A percentile compares a stretch with the other conserved stretches of the same genome.
Evolutionary conservation across 2,113 vertebrate genomes (phyloP).

Genomic region (Parotia lawesii): DNA sequence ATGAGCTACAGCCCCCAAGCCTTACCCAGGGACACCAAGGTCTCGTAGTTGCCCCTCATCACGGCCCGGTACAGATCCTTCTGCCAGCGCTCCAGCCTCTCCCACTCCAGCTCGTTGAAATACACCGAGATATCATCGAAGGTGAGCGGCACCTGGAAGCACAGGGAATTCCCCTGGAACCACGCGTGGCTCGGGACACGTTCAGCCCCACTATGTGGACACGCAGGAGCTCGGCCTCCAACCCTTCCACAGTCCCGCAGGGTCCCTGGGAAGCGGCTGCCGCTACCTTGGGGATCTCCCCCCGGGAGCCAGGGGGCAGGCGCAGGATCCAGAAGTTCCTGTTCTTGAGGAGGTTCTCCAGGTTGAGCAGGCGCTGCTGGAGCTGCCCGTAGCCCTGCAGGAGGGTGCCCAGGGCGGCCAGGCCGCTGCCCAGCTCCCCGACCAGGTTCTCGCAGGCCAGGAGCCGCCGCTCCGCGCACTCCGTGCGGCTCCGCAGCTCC

Average conservation of each 20-base stretch:
- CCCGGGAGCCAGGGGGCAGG: conserved; percentile 31
- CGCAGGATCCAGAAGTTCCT: conserved; percentile 76
- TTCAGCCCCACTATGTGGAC: fast-evolving
- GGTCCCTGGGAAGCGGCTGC: background rate
- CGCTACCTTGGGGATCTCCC: conserved; percentile 69
- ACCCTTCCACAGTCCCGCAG: background rate
- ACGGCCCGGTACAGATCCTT: conserved; percentile 75
- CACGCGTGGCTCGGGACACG: fast-evolving
- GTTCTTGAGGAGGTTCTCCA: conserved; percentile 77
- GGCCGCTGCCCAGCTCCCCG: conserved; percentile 64
- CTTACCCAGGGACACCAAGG: conserved; percentile 72
- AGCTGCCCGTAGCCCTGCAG: conserved; percentile 68
- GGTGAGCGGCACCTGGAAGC: conserved; percentile 66
- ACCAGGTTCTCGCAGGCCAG: conserved; percentile 71
- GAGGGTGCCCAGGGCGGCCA: conserved; percentile 59
- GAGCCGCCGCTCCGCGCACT: conserved; percentile 53
- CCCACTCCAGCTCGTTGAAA: conserved; percentile 75
- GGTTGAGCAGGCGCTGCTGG: conserved; percentile 68
- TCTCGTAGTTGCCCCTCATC: conserved; percentile 73
- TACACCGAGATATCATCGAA: conserved; percentile 69
- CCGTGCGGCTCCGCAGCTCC: conserved; percentile 64
- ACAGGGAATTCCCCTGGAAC: background rate
- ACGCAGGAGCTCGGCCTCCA: fast-evolving
- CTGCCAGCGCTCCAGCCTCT: conserved; percentile 69
- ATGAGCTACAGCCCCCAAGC: background rate